Evolutionary conservation across 2,113 vertebrate genomes (phyloP).

Genomic region (Ctenomys sociabilis): DNA sequence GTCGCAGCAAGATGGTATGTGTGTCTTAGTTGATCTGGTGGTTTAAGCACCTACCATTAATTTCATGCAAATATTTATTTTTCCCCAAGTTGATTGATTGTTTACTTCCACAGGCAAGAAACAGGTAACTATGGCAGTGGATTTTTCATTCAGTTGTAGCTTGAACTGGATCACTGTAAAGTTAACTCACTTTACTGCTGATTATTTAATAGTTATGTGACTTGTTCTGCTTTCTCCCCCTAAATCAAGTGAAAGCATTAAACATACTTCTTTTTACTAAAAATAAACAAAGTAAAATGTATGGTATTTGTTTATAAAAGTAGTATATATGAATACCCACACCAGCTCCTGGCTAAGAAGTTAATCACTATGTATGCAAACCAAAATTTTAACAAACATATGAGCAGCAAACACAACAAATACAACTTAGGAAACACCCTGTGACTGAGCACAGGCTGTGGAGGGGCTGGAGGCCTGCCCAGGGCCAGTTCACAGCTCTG

Average conservation of each 20-base stretch:
- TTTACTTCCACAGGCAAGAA: slow-evolving; percentile 66
- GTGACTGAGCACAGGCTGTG: not conserved
- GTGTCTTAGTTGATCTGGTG: slow-evolving; percentile 58
- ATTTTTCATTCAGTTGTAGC: slow-evolving; percentile 55
- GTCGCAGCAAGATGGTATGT: slow-evolving; percentile 67
- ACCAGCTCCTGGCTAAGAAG: not conserved
- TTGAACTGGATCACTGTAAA: slow-evolving; percentile 70
- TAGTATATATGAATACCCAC: not conserved
- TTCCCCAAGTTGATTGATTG: slow-evolving; percentile 60
- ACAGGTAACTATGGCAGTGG: slow-evolving; percentile 42
- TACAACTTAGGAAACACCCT: not conserved
- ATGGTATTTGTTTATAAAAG: slow-evolving; percentile 65
- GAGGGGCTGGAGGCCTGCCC: not conserved
- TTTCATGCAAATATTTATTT: slow-evolving; percentile 75
- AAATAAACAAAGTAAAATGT: slow-evolving; percentile 76
- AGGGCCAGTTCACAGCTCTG: not conserved
- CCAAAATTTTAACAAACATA: no score
- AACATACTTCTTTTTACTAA: slow-evolving; percentile 83
- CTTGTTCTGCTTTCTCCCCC: slow-evolving; percentile 68
- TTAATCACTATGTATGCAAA: not conserved
- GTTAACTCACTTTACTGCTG: slow-evolving; percentile 70
- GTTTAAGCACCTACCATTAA: slow-evolving; percentile 75
- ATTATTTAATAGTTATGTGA: slow-evolving; percentile 78
- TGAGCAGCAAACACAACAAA: not conserved
- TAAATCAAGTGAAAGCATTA: slow-evolving; percentile 75